Conservation (phyloP, 2,797 vertebrate genomes). For the Hoplostethus mediterraneus region DNA sequence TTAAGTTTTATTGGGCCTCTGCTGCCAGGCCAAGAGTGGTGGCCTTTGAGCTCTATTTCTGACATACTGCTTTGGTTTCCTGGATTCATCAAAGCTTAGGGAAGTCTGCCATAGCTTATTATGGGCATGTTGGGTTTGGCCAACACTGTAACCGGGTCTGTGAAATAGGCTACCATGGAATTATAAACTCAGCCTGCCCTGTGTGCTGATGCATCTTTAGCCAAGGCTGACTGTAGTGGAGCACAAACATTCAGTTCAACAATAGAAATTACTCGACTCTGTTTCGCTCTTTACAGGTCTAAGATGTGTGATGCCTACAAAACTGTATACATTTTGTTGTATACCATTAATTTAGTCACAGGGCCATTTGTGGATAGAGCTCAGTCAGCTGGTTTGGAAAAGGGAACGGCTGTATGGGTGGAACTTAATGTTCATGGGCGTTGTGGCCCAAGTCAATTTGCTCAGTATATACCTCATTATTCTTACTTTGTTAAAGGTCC, state of each 20-base stretch:
- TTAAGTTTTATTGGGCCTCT: slow-evolving; percentile 65
- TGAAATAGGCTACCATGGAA: slow-evolving; percentile 56
- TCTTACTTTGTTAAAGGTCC: slow-evolving; percentile 17
- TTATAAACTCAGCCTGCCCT: slow-evolving; percentile 33
- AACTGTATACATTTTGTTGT: not conserved
- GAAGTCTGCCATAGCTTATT: slow-evolving; percentile 61
- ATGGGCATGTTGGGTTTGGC: slow-evolving; percentile 63
- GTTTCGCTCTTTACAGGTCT: not conserved
- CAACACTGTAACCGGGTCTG: slow-evolving; percentile 38
- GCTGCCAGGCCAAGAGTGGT: slow-evolving; percentile 47
- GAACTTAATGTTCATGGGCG: slow-evolving; percentile 20
- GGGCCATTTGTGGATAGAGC: slow-evolving; percentile 5
- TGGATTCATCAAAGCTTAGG: slow-evolving; percentile 58
- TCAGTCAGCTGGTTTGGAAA: slow-evolving; percentile 8
- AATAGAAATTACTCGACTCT: slow-evolving; percentile 20
- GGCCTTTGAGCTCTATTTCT: slow-evolving; percentile 64
- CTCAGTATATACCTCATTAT: slow-evolving; percentile 17
- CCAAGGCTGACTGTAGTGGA: slow-evolving; percentile 26
- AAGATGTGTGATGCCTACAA: not conserved
- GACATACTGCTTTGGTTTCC: slow-evolving; percentile 59
- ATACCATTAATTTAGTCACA: not conserved
- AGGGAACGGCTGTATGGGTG: slow-evolving; percentile 29
- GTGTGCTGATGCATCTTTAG: slow-evolving; percentile 30
- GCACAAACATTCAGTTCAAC: slow-evolving; percentile 35
- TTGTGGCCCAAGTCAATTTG: not conserved